Percentiles rank a stretch among this genome's conserved stretches.
These are phyloP conservation scores for Drosophila infuscata DNA, from an alignment of 2,888 invertebrate species.

Conservation along the genomic window DNA sequence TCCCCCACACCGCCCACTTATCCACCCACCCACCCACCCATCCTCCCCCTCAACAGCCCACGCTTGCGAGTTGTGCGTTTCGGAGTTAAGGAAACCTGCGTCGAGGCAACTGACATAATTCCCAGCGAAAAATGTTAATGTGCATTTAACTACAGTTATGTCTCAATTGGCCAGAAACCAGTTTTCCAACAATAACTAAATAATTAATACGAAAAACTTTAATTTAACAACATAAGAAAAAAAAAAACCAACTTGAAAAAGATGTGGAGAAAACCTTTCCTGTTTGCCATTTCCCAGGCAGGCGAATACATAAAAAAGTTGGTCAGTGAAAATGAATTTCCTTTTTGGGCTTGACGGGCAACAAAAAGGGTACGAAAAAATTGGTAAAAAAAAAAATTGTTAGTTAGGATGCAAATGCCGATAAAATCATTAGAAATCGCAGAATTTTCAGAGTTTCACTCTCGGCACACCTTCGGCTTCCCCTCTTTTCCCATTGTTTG, in stretches of 20 bases:
- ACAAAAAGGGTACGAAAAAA: constrained; percentile 4
- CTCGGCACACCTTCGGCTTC: background rate
- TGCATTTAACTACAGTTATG: constrained; percentile 70
- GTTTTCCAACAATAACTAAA: constrained; percentile 51
- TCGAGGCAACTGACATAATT: constrained; percentile 68
- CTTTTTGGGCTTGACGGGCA: constrained; percentile 45
- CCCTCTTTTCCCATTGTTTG: background rate
- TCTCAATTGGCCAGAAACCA: constrained; percentile 71
- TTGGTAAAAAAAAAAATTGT: constrained; percentile 11
- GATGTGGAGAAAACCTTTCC: constrained; percentile 61
- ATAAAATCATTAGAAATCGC: constrained; percentile 44
- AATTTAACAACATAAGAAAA: constrained; percentile 44
- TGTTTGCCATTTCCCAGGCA: constrained; percentile 53
- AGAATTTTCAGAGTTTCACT: constrained; percentile 20
- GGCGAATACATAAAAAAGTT: constrained; percentile 50
- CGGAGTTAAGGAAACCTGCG: constrained; percentile 42
- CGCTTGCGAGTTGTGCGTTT: constrained; percentile 34
- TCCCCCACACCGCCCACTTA: background rate
- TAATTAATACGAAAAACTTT: constrained; percentile 48
- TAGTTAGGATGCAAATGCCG: constrained; percentile 64
- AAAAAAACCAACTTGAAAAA: constrained; percentile 42
- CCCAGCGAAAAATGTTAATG: constrained; percentile 75
- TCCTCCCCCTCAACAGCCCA: constrained; percentile 1
- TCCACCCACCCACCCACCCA: too few relatives aligned
- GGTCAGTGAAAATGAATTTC: constrained; percentile 72